phyloP scores from a whole-genome alignment of 1,140 invertebrate genomes.

The Helicorthomorpha holstii region DNA sequence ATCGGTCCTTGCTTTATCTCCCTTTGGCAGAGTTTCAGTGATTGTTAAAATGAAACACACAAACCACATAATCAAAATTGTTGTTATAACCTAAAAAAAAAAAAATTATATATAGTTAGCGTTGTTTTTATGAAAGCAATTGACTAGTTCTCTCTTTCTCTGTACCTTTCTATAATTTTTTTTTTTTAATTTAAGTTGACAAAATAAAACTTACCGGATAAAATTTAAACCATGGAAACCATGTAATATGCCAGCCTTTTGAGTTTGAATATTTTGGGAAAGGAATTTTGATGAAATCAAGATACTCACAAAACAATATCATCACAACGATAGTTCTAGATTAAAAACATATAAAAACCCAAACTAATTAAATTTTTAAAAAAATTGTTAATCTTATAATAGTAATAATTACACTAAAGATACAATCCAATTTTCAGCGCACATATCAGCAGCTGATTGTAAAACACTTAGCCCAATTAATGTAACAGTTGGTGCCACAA shows the following conservation, averaged over 20 bases:
- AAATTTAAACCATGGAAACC: conserved; percentile 59
- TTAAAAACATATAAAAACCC: neutral
- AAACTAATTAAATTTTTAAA: no score
- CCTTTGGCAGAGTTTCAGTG: conserved; percentile 40
- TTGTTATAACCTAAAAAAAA: conserved; percentile 47
- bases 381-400: no score
- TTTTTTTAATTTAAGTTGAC: no score
- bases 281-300: neutral
- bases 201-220: conserved; percentile 61
- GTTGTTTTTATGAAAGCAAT: no score
- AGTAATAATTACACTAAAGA: conserved; percentile 42
- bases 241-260: conserved; percentile 31
- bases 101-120: no score
- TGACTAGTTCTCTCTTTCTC: no score
- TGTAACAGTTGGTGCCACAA: conserved; percentile 61
- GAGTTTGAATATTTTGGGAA: conserved; percentile 34
- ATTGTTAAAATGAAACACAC: conserved; percentile 55
- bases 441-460: conserved; percentile 51
- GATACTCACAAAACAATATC: neutral
- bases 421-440: conserved; percentile 63
- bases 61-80: conserved; percentile 61
- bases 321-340: conserved; percentile 1
- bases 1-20: conserved; percentile 59
- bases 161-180: no score
- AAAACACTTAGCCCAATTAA: conserved; percentile 62